Base-by-base conservation (phyloP, 1,140 invertebrate species). In the Aplysia californica region DNA sequence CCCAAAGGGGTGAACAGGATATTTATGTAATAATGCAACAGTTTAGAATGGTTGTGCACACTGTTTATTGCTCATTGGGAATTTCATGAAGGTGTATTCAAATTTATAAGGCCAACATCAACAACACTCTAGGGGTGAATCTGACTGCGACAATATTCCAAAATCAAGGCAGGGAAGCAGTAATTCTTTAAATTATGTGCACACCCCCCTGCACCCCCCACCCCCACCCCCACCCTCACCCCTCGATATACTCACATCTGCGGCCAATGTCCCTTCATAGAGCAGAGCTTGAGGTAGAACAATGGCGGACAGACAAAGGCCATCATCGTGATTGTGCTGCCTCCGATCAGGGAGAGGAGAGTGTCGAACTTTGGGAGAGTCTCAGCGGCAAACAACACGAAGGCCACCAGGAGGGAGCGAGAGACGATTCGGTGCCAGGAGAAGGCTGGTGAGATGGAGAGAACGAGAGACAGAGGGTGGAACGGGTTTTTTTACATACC, bases 341-440 rank as follows among this genome's bases (percentile, higher is more conserved):
- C 94, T 21, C 96, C 96, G 3, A 97, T 93, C 2, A 98, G 89
- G 35, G 95, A 93, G 93, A 98, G 94, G 2, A 98, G 93, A n/a
- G 96, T 91, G 78, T 96, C 96, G 85, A 97, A 97, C 79, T 94
- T 91, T 0, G 96, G 96, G 0, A 98, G 92, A 2, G 94, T 92
- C 89, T 96, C 94, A 0, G 93, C 95, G 4, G 96, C 89, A 29
- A 95, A 92, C 4, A 97, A 92, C 0, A 94, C 93, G 0, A 94
- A 76, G 0, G 92, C 90, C 20, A 96, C 91, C 1, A 97, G 88
- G 0, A 90, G 85, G 0, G 95, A 94, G 41, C 96, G 91, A 26
- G 95, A 87, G 0, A 94, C 86, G 74, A 94, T 94, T 18, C 96
- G 91, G 84, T 94, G 94, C 87, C 93, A 92, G 70, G 93, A 93